Conservation (phyloP, 2,113 vertebrate species). For the Spheniscus mendiculus region DNA sequence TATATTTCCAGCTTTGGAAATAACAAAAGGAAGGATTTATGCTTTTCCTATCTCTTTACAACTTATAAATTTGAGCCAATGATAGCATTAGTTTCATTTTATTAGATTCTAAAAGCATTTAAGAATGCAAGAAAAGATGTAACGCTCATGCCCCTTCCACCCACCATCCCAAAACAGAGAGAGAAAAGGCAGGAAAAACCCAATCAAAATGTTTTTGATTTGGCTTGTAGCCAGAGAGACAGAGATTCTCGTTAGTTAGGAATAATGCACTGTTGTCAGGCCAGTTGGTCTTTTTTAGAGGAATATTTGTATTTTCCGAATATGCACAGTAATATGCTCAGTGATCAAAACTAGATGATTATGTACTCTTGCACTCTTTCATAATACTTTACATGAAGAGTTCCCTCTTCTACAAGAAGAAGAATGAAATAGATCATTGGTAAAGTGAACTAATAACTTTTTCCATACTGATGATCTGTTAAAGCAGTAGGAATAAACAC, state of each 20-base stretch:
- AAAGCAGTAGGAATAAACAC: background rate
- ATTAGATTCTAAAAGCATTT: background rate
- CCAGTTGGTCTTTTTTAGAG: background rate
- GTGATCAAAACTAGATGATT: background rate
- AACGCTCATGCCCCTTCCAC: background rate
- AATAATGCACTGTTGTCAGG: background rate
- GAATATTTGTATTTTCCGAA: background rate
- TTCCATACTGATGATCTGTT: background rate
- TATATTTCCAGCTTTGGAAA: background rate
- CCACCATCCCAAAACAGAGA: background rate
- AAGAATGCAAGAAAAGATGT: background rate
- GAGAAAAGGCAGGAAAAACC: background rate
- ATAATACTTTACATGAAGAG: background rate
- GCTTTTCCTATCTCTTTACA: background rate
- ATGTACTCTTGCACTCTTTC: background rate
- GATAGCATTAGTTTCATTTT: background rate
- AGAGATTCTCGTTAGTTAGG: background rate
- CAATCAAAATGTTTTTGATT: background rate
- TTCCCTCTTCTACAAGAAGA: background rate
- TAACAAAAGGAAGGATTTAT: background rate
- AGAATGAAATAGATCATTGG: background rate
- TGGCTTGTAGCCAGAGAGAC: background rate
- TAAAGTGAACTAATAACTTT: background rate
- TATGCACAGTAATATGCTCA: background rate
- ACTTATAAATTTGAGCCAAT: background rate